phyloP scores from a whole-genome alignment of 1,140 invertebrate genomes.

The Grapholita molesta region DNA sequence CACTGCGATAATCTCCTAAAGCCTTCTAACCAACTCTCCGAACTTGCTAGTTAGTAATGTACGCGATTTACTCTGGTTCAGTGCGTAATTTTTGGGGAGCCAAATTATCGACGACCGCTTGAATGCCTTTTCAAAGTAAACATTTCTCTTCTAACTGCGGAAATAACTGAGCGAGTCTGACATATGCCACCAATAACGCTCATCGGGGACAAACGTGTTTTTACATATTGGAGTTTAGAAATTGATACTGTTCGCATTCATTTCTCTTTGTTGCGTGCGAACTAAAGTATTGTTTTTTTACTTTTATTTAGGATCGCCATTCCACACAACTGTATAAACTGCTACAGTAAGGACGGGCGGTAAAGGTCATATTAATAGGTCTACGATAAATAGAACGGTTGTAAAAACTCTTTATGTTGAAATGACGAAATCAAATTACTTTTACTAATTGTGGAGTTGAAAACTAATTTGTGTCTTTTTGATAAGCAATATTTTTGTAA shows the following conservation, averaged over 20 bases:
- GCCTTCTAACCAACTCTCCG: background rate
- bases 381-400: no score
- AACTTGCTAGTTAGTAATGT: background rate
- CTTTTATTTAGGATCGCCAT: background rate
- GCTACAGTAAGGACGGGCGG: no score
- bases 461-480: slow-evolving; percentile 2
- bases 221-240: slow-evolving; percentile 30
- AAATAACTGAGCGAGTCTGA: slow-evolving; percentile 62
- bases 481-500: slow-evolving; percentile 11
- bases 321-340: no score
- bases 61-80: background rate
- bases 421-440: background rate
- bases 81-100: slow-evolving; percentile 27
- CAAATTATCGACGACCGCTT: slow-evolving; percentile 46
- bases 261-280: background rate
- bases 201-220: slow-evolving; percentile 33
- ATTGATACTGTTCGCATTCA: background rate
- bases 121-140: slow-evolving; percentile 60
- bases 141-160: slow-evolving; percentile 49
- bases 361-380: no score
- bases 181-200: slow-evolving; percentile 67
- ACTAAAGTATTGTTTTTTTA: background rate
- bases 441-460: background rate
- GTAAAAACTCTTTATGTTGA: background rate
- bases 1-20: background rate